Conservation (phyloP, 1,140 invertebrate species). For the Chironomus striatipennis region DNA sequence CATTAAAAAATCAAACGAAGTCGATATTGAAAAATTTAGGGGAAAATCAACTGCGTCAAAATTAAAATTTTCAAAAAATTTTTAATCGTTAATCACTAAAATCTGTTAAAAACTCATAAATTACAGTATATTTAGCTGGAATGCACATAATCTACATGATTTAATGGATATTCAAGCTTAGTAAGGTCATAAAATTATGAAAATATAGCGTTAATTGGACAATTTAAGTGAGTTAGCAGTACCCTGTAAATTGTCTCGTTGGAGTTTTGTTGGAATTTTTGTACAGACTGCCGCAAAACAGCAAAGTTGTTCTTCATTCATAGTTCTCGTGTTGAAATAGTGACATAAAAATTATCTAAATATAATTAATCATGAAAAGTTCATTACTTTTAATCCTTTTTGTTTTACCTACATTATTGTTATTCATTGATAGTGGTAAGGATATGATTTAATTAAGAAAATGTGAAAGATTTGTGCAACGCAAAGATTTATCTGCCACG, state of each 20-base stretch:
- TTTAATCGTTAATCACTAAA: no score
- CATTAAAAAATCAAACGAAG: no score
- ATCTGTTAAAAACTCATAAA: no score
- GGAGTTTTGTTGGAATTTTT: conserved; percentile 2
- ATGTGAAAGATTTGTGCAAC: not conserved
- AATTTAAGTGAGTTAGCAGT: not conserved
- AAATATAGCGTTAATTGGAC: not conserved
- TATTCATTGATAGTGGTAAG: conserved; percentile 46
- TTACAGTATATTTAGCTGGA: no score
- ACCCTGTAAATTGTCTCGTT: not conserved
- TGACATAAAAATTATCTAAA: conserved; percentile 1
- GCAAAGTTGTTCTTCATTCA: not conserved
- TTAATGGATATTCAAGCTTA: no score
- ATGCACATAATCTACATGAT: no score
- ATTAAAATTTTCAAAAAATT: no score
- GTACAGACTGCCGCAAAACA: not conserved
- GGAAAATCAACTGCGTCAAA: no score
- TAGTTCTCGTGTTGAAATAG: not conserved
- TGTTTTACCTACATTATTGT: conserved; percentile 42
- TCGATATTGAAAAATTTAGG: no score
- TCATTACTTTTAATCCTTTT: conserved; percentile 44
- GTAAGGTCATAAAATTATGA: no score
- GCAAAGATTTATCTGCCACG: conserved; percentile 19
- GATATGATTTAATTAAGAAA: conserved; percentile 27
- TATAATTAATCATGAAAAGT: conserved; percentile 41